These are phyloP conservation scores for Schizaphis graminum DNA, from an alignment of 2,888 invertebrate genomes.

Conservation along the genomic window DNA sequence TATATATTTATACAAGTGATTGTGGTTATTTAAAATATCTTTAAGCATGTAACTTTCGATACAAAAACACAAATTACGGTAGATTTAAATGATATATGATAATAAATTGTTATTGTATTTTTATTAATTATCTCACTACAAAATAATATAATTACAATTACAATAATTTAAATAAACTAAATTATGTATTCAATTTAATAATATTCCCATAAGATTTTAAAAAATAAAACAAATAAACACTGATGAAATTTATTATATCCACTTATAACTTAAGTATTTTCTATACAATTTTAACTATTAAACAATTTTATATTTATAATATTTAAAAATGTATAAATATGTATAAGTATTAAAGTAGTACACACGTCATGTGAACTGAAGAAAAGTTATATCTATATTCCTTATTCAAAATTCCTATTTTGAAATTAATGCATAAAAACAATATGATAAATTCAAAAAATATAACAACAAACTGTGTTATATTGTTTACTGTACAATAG, in stretches of 20 bases:
- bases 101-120: neutral
- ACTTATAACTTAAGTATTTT: neutral
- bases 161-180: too few relatives aligned
- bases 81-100: neutral
- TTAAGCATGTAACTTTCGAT: neutral
- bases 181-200: too few relatives aligned
- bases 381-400: neutral
- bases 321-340: neutral
- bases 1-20: neutral
- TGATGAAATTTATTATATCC: neutral
- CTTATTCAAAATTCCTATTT: neutral
- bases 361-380: neutral
- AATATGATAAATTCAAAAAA: neutral
- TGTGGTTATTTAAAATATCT: neutral
- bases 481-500: neutral
- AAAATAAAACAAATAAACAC: neutral
- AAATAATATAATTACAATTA: too few relatives aligned
- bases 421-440: neutral
- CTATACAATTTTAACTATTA: neutral
- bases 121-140: neutral
- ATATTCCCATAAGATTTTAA: too few relatives aligned
- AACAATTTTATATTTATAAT: neutral
- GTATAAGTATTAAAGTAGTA: neutral
- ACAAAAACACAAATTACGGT: neutral
- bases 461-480: neutral